Percentiles rank a stretch among this genome's conserved stretches.
These are phyloP conservation scores for Dreissena rostriformis DNA, from an alignment of 1,140 invertebrate species.

Conservation along the genomic window DNA sequence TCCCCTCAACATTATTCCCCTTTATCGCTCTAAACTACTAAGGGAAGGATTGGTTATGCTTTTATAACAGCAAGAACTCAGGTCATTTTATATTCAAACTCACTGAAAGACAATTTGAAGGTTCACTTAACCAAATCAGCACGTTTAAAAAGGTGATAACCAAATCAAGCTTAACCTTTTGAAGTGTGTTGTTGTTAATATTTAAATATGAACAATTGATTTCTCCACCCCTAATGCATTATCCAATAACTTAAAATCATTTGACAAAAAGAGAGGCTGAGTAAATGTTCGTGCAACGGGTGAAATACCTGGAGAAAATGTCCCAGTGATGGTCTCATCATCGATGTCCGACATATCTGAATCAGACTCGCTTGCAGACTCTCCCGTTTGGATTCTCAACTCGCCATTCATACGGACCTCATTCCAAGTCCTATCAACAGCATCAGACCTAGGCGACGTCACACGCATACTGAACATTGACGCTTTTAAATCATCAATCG, in stretches of 20 bases:
- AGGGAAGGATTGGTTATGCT: too few species aligned
- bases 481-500: conserved; percentile 40
- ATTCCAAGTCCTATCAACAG: background rate
- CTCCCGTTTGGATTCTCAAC: conserved; percentile 23
- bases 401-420: conserved; percentile 12
- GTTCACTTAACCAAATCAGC: too few species aligned
- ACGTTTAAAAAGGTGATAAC: background rate
- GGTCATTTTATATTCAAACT: too few species aligned
- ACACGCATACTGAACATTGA: conserved; percentile 53
- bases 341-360: conserved; percentile 52
- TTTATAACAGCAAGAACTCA: too few species aligned
- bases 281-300: too few species aligned
- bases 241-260: background rate
- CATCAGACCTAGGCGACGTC: conserved; percentile 18
- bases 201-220: too few species aligned
- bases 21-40: too few species aligned
- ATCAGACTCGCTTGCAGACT: conserved; percentile 24
- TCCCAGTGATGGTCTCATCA: conserved; percentile 46
- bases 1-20: too few species aligned
- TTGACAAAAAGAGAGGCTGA: background rate
- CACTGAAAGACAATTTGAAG: too few species aligned
- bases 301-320: conserved; percentile 63
- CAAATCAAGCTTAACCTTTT: too few species aligned
- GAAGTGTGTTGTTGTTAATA: too few species aligned
- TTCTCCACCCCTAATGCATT: too few species aligned